These are phyloP conservation scores for Tauraco erythrolophus DNA, from an alignment of 2,113 vertebrate species.

Conservation along the genomic window DNA sequence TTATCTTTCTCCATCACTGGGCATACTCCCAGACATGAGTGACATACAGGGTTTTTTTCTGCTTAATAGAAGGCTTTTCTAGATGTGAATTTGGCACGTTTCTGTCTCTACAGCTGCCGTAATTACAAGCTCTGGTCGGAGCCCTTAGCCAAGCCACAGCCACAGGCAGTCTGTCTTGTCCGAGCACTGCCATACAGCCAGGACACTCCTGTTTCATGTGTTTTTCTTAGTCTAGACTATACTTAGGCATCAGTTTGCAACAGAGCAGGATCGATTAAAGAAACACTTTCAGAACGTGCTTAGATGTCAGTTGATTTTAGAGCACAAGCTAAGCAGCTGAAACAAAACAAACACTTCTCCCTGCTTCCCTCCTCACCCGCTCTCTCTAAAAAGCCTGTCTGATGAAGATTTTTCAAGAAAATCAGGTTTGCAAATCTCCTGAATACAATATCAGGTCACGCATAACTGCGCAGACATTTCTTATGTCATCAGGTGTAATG, in stretches of 20 bases:
- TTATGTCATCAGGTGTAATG: not conserved
- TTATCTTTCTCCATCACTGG: not conserved
- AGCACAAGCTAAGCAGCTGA: not conserved
- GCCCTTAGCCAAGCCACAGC: not conserved
- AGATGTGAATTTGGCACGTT: not conserved
- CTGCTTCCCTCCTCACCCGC: not conserved
- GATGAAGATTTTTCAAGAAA: slow-evolving; percentile 9
- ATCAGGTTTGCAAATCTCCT: slow-evolving; percentile 16
- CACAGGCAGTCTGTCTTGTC: not conserved
- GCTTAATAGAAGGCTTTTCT: not conserved
- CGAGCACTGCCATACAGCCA: not conserved
- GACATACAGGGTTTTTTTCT: not conserved
- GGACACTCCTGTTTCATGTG: not conserved
- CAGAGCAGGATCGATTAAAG: fast-evolving
- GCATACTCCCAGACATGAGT: not conserved
- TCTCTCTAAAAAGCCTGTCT: not conserved
- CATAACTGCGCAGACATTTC: not conserved
- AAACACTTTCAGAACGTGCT: not conserved
- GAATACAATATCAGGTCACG: not conserved
- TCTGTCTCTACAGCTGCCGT: not conserved
- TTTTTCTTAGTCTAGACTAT: not conserved
- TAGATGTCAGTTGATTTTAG: not conserved
- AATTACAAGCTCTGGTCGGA: not conserved
- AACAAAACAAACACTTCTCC: not conserved
- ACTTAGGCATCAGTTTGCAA: not conserved